These are phyloP conservation scores for Metacarcinus magister DNA, from an alignment of 2,888 invertebrate species.

Conservation along the genomic window DNA sequence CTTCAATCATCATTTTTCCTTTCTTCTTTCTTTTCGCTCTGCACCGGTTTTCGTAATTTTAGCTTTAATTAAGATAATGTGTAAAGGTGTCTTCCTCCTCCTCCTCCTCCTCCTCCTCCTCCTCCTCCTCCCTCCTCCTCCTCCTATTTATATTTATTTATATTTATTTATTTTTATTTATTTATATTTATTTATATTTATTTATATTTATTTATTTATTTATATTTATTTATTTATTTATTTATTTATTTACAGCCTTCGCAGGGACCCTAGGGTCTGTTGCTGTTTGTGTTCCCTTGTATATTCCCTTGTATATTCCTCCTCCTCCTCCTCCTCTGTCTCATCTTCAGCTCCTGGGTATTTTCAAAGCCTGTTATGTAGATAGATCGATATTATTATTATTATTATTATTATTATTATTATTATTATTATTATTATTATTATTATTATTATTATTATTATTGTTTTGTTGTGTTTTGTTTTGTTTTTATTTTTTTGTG, in stretches of 20 bases:
- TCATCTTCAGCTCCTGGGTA: neutral
- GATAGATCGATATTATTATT: neutral
- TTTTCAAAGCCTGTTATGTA: neutral
- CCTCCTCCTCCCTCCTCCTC: neutral
- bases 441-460: no score
- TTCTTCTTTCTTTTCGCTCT: conserved; percentile 42
- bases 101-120: neutral
- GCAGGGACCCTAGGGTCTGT: no score
- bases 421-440: no score
- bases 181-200: neutral
- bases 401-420: neutral
- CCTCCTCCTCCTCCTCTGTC: neutral
- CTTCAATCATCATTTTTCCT: neutral
- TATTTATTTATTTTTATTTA: neutral
- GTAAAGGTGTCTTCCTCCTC: neutral
- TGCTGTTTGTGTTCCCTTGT: no score
- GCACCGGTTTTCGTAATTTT: neutral
- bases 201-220: neutral
- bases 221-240: no score
- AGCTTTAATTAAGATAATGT: neutral
- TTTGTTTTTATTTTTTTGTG: no score
- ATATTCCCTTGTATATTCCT: neutral
- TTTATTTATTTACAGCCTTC: no score
- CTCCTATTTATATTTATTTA: neutral
- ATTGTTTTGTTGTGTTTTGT: no score